phyloP scores from a whole-genome alignment of 2,113 vertebrate species.

The Gymnocephalus cernua region DNA sequence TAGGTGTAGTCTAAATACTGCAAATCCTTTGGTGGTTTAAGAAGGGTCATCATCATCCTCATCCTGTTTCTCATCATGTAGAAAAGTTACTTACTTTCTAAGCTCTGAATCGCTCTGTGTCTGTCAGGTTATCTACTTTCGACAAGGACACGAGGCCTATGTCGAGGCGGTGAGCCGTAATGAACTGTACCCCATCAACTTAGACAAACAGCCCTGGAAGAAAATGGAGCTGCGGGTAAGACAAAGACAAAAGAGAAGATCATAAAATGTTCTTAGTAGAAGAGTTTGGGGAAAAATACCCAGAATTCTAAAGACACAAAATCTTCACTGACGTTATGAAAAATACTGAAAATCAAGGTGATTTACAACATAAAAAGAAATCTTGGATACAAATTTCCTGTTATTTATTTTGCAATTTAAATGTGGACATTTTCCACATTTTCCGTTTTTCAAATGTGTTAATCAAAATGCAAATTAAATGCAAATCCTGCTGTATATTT shows the following conservation, averaged over 20 bases:
- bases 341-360: background rate
- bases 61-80: background rate
- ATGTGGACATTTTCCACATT: background rate
- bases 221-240: conserved; percentile 93
- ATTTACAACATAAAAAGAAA: background rate
- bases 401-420: background rate
- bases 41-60: background rate
- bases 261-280: background rate
- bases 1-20: background rate
- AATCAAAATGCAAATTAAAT: background rate
- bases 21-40: background rate
- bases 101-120: background rate
- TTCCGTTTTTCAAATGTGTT: background rate
- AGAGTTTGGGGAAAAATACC: background rate
- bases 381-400: background rate
- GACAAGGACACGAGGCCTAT: conserved; percentile 97
- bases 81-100: background rate
- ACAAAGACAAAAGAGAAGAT: conserved; percentile 54
- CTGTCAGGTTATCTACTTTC: conserved; percentile 94
- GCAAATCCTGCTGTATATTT: conserved; percentile 18
- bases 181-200: conserved; percentile 91
- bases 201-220: conserved; percentile 95
- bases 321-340: background rate
- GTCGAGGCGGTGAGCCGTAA: conserved; percentile 92
- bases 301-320: background rate